phyloP scores from a whole-genome alignment of 2,797 vertebrate species.

The Chelidonichthys spinosus region DNA sequence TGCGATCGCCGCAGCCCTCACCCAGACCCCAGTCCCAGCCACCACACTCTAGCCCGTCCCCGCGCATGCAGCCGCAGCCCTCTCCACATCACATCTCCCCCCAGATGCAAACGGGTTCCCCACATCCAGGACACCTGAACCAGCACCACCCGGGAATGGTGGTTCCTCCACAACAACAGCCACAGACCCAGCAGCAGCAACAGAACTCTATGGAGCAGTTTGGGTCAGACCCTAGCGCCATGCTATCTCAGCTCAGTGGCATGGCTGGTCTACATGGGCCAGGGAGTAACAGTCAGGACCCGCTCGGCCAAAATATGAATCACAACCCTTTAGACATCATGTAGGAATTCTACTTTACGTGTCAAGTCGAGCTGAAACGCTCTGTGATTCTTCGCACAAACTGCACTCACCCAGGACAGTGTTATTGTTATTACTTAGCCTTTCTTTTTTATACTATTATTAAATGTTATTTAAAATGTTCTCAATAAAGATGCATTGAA shows the following conservation, averaged over 20 bases:
- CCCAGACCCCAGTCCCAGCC: slow-evolving; percentile 97
- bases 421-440: slow-evolving; percentile 79
- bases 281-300: slow-evolving; percentile 90
- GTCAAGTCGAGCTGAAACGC: slow-evolving; percentile 71
- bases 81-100: slow-evolving; percentile 97
- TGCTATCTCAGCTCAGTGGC: slow-evolving; percentile 96
- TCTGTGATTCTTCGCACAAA: slow-evolving; percentile 82
- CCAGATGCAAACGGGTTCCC: slow-evolving; percentile 96
- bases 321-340: slow-evolving; percentile 97
- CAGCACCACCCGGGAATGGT: slow-evolving; percentile 88
- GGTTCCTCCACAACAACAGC: slow-evolving; percentile 77
- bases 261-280: slow-evolving; percentile 94
- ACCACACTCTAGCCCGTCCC: slow-evolving; percentile 96
- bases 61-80: slow-evolving; percentile 96
- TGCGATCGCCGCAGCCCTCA: slow-evolving; percentile 96
- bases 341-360: slow-evolving; percentile 79
- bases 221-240: slow-evolving; percentile 92
- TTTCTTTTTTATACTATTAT: slow-evolving; percentile 87
- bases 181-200: slow-evolving; percentile 78
- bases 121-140: slow-evolving; percentile 89
- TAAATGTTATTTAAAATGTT: slow-evolving; percentile 95
- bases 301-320: slow-evolving; percentile 91
- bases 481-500: slow-evolving; percentile 87
- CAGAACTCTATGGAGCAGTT: slow-evolving; percentile 97
- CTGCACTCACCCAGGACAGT: slow-evolving; percentile 84